phyloP scores from a whole-genome alignment of 2,113 vertebrate genomes.

The Ahaetulla prasina region DNA sequence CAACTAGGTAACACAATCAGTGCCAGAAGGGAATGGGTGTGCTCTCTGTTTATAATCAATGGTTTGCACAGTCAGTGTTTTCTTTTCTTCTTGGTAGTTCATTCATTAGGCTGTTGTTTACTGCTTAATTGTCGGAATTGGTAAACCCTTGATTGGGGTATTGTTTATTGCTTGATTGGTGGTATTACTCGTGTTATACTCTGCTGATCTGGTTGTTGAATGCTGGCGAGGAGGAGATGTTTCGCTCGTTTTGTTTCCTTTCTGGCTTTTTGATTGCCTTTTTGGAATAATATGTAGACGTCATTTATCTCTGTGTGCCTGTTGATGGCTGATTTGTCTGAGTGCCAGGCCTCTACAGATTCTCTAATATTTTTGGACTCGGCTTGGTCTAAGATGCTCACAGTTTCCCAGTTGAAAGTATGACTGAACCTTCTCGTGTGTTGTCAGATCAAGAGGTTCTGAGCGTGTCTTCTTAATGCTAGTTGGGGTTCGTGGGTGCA shows the following conservation, averaged over 20 bases:
- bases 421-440: not conserved
- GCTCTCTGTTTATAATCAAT: too few relatives aligned
- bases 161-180: not conserved
- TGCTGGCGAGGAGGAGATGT: not conserved
- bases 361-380: not conserved
- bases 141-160: not conserved
- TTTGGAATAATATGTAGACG: not conserved
- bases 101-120: not conserved
- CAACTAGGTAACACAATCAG: too few relatives aligned
- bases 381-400: not conserved
- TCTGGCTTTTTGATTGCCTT: not conserved
- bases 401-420: not conserved
- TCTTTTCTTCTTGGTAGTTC: not conserved
- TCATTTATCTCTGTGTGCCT: not conserved
- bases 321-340: not conserved
- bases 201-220: not conserved
- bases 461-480: not conserved
- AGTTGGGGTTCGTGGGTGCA: not conserved
- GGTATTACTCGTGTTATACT: not conserved
- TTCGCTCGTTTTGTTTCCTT: too few relatives aligned
- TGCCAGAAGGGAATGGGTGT: too few relatives aligned
- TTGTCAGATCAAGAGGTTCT: not conserved
- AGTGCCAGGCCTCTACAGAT: not conserved
- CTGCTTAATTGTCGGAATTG: not conserved
- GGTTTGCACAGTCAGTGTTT: not conserved